Base-by-base conservation (phyloP, 1,140 invertebrate genomes). In the Trichogramma pretiosum region DNA sequence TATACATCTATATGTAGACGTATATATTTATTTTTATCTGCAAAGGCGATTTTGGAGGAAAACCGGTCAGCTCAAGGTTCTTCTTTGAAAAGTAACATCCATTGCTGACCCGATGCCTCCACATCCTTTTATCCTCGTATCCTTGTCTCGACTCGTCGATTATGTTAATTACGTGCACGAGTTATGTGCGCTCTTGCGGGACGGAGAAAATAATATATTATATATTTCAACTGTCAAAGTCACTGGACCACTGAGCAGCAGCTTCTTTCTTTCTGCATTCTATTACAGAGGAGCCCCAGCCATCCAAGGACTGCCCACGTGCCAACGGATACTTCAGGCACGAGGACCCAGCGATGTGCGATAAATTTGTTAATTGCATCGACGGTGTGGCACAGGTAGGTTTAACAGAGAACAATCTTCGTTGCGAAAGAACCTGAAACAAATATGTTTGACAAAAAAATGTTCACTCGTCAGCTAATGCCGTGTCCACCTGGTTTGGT, bases 321-420 rank as follows among this genome's bases (percentile, higher is more conserved):
- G 80, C 82, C 18, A 89, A 89, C 59, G 87, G 87, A 24, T 85
- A 83, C 64, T 91, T 84, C 72, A 77, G 77, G 19, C 85, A 89
- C 63, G 79, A 83, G 44, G 85, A 89, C 59, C 78, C 79, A n/a
- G 67, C 75, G 51, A 78, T 81, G 1, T 91, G 88, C 55, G 85
- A 87, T 61, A 83, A 86, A 59, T 91, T 90, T 67, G 81, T 84
- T 62, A 87, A 87, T 63, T 89, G 87, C 63, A 80, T 84, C 0
- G 83, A 87, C 47, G 86, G 87, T 10, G 67, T 78, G 0, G 75
- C 81, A n/a, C 79, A 82, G 46, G 50, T 52, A 41, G 26, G 24
- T 5, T 7, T 28, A 28, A 28, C 5, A 5, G 24, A 28, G 24
- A 28, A 28, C 21, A 14, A 18, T 7, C 17, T 5, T 41, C 39